Conservation (phyloP, 2,797 vertebrate genomes). For the Toxotes lorentzi region DNA sequence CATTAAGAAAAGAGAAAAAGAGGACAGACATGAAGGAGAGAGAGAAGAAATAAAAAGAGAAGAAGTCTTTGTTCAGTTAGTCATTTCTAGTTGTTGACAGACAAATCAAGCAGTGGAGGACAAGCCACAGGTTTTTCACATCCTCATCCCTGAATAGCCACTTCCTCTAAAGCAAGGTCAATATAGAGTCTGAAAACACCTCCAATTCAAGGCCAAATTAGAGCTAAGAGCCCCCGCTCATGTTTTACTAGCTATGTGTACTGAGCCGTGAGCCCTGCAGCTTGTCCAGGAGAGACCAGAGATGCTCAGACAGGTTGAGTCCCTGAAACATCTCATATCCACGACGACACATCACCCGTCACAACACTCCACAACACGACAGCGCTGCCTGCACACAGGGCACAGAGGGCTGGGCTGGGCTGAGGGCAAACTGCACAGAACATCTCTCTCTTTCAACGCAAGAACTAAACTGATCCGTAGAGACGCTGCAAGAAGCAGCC, state of each 20-base stretch:
- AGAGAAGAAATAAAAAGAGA: conserved; percentile 62
- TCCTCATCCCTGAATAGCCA: conserved; percentile 48
- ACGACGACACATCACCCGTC: conserved; percentile 79
- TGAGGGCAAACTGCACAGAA: conserved; percentile 69
- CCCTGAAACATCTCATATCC: conserved; percentile 71
- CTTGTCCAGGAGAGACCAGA: conserved; percentile 76
- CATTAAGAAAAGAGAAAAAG: conserved; percentile 34
- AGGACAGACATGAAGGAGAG: conserved; percentile 57
- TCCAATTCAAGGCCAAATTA: conserved; percentile 29
- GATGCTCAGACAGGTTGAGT: conserved; percentile 67
- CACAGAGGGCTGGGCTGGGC: conserved; percentile 55
- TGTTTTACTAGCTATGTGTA: conserved; percentile 24
- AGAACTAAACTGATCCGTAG: background rate
- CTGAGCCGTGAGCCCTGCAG: conserved; percentile 72
- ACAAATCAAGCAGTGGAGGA: conserved; percentile 70
- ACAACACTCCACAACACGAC: conserved; percentile 87
- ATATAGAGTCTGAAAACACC: conserved; percentile 9
- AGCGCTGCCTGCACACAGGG: conserved; percentile 77
- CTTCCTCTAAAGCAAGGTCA: conserved; percentile 25
- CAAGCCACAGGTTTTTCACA: conserved; percentile 80
- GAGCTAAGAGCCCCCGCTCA: background rate
- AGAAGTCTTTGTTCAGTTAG: conserved; percentile 78
- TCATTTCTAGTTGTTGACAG: conserved; percentile 69
- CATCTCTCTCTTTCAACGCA: background rate
- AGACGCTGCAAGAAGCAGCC: conserved; percentile 3